These are phyloP conservation scores for Cryptocephalus moraei DNA, from an alignment of 2,888 invertebrate genomes.

Conservation along the genomic window DNA sequence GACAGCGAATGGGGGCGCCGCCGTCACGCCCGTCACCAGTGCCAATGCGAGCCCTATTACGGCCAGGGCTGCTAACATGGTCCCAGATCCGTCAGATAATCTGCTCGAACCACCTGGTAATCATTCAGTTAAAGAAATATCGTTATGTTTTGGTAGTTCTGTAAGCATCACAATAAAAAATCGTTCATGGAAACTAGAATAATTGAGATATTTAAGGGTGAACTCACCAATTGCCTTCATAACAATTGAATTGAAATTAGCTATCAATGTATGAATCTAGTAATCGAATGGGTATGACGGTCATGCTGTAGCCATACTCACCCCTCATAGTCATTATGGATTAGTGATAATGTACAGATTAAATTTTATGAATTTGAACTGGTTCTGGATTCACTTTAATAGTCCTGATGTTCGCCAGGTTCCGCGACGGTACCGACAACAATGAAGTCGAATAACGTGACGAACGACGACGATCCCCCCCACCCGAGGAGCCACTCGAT, in stretches of 20 bases:
- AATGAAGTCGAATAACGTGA: conserved; percentile 22
- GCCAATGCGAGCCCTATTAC: conserved; percentile 82
- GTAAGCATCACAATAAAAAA: not conserved
- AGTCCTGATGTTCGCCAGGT: conserved; percentile 1
- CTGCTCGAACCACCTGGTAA: conserved; percentile 41
- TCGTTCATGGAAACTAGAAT: not conserved
- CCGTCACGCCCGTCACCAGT: conserved; percentile 75
- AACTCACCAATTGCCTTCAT: no score
- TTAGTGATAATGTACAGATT: no score
- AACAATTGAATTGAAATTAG: no score
- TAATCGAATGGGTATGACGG: no score
- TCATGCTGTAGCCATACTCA: no score
- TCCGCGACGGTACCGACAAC: conserved; percentile 28
- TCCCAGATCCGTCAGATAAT: conserved; percentile 38
- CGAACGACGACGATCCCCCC: conserved; percentile 35
- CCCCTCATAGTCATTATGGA: no score
- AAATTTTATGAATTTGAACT: no score
- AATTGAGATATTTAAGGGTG: not conserved
- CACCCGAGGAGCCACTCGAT: conserved; percentile 55
- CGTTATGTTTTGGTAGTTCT: not conserved
- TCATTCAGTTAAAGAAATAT: not conserved
- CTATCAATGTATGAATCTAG: no score
- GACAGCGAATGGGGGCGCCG: conserved; percentile 46
- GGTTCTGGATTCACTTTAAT: no score
- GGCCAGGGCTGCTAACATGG: conserved; percentile 50